A percentile compares a stretch with the other conserved stretches of the same genome.
Conservation (phyloP, 2,797 vertebrate genomes). For the Pipistrellus pipistrellus region DNA sequence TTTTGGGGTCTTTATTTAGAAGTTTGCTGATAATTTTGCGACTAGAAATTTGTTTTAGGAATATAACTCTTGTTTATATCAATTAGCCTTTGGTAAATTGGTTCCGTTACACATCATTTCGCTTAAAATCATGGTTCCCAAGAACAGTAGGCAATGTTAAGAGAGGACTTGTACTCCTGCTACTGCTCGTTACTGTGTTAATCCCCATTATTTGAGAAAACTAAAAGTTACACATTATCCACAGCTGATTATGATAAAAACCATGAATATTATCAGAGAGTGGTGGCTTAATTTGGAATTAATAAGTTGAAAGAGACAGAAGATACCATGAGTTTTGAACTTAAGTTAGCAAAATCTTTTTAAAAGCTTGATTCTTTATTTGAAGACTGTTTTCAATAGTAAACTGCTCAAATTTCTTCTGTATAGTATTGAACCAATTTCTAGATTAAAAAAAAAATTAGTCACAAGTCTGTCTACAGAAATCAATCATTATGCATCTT, state of each 20-base stretch:
- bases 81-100: neutral
- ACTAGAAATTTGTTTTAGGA: neutral
- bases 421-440: constrained; percentile 5
- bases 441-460: constrained; percentile 58
- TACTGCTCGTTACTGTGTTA: neutral
- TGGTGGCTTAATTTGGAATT: no score
- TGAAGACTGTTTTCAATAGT: neutral
- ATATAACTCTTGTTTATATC: neutral
- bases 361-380: constrained; percentile 19
- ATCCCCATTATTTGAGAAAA: neutral
- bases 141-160: neutral
- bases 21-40: neutral
- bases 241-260: constrained; percentile 47
- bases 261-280: neutral
- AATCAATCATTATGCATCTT: constrained; percentile 18
- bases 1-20: neutral
- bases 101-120: neutral
- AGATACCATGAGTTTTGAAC: constrained; percentile 23
- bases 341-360: constrained; percentile 48
- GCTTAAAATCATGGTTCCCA: neutral
- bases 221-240: neutral
- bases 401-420: constrained; percentile 45
- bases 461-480: constrained; percentile 36
- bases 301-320: constrained; percentile 33
- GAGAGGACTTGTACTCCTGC: neutral